Evolutionary conservation across 1,140 invertebrate species (phyloP).

Genomic region (Zaprionus davidi): DNA sequence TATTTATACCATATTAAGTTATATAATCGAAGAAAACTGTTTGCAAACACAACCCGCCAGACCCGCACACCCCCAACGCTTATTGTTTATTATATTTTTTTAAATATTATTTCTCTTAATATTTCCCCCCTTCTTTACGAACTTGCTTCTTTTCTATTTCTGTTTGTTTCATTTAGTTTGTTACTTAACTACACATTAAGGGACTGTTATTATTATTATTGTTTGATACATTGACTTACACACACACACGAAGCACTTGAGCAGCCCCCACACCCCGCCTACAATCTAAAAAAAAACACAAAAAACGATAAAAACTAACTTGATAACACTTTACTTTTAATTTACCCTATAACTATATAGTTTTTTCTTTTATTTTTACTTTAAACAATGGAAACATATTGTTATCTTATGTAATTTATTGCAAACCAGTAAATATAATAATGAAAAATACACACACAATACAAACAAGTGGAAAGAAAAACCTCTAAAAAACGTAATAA

Average conservation of each 20-base stretch:
- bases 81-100: slow-evolving; percentile 9
- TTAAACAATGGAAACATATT: slow-evolving; percentile 56
- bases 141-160: slow-evolving; percentile 10
- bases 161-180: slow-evolving; percentile 44
- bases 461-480: slow-evolving; percentile 74
- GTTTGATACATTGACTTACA: slow-evolving; percentile 47
- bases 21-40: slow-evolving; percentile 31
- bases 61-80: background rate
- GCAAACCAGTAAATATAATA: slow-evolving; percentile 76
- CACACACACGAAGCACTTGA: slow-evolving; percentile 33
- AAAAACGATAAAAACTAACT: slow-evolving; percentile 46
- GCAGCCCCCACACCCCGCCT: slow-evolving; percentile 40
- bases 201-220: slow-evolving; percentile 34
- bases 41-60: background rate
- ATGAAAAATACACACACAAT: slow-evolving; percentile 70
- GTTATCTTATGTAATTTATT: slow-evolving; percentile 76
- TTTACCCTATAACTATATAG: slow-evolving; percentile 61
- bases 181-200: slow-evolving; percentile 61
- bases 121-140: background rate
- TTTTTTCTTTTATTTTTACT: slow-evolving; percentile 52
- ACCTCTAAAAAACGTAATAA: slow-evolving; percentile 67
- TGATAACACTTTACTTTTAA: slow-evolving; percentile 75
- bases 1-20: slow-evolving; percentile 64
- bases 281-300: slow-evolving; percentile 23
- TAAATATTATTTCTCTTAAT: background rate